phyloP scores from a whole-genome alignment of 2,797 vertebrate species.

The Rhadinocentrus ornatus region DNA sequence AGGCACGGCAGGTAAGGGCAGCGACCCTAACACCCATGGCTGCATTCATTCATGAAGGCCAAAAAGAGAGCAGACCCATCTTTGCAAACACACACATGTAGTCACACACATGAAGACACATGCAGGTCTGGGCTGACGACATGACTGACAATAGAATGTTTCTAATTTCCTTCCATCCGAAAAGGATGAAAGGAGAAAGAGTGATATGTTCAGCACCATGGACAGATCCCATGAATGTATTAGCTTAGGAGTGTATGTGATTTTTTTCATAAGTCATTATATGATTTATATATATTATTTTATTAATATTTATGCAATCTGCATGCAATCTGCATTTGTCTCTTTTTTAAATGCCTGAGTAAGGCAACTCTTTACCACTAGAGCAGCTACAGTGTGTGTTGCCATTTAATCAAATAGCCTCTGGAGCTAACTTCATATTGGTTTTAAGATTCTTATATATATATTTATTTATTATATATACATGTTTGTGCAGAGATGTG shows the following conservation, averaged over 20 bases:
- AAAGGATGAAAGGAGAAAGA: constrained; percentile 34
- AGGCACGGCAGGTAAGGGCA: constrained; percentile 30
- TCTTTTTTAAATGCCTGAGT: not conserved
- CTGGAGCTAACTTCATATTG: not conserved
- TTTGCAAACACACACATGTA: not conserved
- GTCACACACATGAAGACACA: constrained; percentile 1
- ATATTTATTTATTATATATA: not conserved
- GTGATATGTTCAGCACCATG: constrained; percentile 43
- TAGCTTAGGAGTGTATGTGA: not conserved
- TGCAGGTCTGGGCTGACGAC: not conserved
- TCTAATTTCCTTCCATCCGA: constrained; percentile 15
- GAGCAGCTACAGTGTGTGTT: not conserved
- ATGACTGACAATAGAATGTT: too few species aligned
- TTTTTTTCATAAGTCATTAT: not conserved
- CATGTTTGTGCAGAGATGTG: not conserved
- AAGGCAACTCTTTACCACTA: not conserved
- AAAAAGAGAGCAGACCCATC: not conserved
- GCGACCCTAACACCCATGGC: constrained; percentile 4
- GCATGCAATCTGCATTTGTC: not conserved
- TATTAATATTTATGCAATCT: not conserved
- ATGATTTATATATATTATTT: not conserved
- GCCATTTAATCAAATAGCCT: not conserved
- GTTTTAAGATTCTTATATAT: not conserved
- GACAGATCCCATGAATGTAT: constrained; percentile 31
- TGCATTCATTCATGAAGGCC: constrained; percentile 3